Conservation (phyloP, 2,888 invertebrate genomes). For the Myopa tessellatipennis region DNA sequence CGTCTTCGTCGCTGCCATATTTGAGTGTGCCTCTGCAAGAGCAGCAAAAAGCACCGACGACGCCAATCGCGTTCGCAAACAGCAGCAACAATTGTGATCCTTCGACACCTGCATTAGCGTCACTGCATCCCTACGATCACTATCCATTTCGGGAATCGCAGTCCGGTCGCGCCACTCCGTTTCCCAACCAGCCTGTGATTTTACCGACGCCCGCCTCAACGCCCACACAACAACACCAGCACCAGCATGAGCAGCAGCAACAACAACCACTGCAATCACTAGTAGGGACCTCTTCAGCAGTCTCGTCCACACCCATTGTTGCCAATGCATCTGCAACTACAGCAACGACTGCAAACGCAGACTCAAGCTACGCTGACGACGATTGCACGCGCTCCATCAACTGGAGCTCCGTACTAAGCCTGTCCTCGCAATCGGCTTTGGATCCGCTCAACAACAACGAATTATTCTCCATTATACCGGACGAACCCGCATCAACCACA, state of each 20-base stretch:
- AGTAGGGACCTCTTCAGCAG: conserved; percentile 15
- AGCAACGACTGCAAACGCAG: conserved; percentile 70
- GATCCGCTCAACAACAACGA: conserved; percentile 86
- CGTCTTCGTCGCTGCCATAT: conserved; percentile 49
- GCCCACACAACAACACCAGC: conserved; percentile 49
- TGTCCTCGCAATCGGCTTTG: conserved; percentile 86
- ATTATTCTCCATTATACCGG: conserved; percentile 70
- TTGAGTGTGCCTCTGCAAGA: conserved; percentile 47
- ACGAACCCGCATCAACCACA: conserved; percentile 57
- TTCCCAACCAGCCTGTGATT: conserved; percentile 68
- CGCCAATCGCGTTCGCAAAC: conserved; percentile 37
- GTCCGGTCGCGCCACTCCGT: conserved; percentile 78
- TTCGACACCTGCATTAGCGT: conserved; percentile 42
- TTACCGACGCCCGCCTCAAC: conserved; percentile 42
- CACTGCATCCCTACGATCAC: conserved; percentile 66
- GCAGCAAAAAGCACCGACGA: conserved; percentile 39
- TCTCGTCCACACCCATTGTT: conserved; percentile 57
- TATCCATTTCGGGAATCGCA: conserved; percentile 67
- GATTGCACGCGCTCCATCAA: conserved; percentile 84
- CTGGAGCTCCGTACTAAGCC: conserved; percentile 90
- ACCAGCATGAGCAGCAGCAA: conserved; percentile 26
- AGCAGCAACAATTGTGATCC: conserved; percentile 56
- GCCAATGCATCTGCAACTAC: conserved; percentile 40
- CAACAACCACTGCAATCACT: conserved; percentile 39
- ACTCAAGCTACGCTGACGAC: conserved; percentile 82